Percentiles rank a stretch among this genome's conserved stretches.
Conservation (phyloP, 1,140 invertebrate genomes). For the Drosophila pectinifera region DNA sequence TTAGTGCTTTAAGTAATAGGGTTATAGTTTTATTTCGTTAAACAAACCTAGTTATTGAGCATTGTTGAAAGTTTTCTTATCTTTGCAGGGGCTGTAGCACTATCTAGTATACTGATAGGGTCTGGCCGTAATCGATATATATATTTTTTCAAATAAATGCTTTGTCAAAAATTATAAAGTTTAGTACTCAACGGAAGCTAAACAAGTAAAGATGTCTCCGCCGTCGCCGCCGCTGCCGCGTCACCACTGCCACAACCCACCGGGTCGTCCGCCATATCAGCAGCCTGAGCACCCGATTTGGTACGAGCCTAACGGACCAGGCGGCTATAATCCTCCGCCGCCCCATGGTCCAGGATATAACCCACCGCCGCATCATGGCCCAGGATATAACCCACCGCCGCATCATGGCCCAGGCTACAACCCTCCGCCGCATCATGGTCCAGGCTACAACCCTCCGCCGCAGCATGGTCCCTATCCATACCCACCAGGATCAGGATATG, state of each 20-base stretch:
- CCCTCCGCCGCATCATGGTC: constrained; percentile 3
- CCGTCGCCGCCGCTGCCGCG: constrained; percentile 28
- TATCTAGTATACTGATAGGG: constrained; percentile 13
- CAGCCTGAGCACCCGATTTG: constrained; percentile 31
- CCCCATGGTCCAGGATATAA: constrained; percentile 12
- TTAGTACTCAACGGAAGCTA: constrained; percentile 12
- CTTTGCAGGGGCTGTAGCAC: too few relatives aligned
- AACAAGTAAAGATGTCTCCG: constrained; percentile 21
- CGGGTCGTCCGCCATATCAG: constrained; percentile 26
- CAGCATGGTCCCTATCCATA: constrained; percentile 30
- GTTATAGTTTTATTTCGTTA: too few relatives aligned
- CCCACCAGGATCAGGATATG: constrained; percentile 16
- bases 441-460: constrained; percentile 20
- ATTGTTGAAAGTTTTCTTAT: not conserved
- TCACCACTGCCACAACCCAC: constrained; percentile 21
- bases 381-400: constrained; percentile 6
- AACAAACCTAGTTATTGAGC: constrained; percentile 1
- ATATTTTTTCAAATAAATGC: constrained; percentile 19
- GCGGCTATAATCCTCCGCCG: constrained; percentile 14
- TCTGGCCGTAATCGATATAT: not conserved
- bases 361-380: constrained; percentile 1
- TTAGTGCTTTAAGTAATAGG: not conserved
- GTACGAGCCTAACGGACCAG: constrained; percentile 13
- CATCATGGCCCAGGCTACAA: constrained; percentile 8
- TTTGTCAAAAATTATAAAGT: too few relatives aligned